Conservation (phyloP, 1,140 invertebrate species). For the Sitobion miscanthi region DNA sequence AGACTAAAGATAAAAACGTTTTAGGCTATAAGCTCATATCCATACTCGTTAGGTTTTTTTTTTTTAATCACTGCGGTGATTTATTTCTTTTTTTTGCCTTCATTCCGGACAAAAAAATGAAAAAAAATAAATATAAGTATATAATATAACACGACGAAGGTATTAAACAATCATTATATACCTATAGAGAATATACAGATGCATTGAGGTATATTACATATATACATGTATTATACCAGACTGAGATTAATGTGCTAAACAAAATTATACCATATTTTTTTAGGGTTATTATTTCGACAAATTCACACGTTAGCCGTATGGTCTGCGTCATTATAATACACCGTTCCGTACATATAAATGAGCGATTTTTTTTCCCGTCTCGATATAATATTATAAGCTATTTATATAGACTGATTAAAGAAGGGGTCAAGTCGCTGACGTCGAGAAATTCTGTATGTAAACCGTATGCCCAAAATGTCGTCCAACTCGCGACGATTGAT, state of each 20-base stretch:
- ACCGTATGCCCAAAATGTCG: not conserved
- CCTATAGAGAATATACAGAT: not conserved
- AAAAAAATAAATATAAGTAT: not conserved
- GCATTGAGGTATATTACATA: not conserved
- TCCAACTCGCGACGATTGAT: not conserved
- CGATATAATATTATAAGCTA: not conserved
- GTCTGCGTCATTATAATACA: not conserved
- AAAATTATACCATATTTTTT: not conserved
- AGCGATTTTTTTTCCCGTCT: not conserved
- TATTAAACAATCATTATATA: not conserved
- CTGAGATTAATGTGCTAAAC: not conserved
- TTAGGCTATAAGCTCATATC: not conserved
- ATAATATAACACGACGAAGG: not conserved
- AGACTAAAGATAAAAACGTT: not conserved
- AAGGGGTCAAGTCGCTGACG: not conserved
- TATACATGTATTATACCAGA: not conserved
- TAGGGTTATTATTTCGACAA: constrained; percentile 1
- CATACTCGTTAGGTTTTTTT: not conserved
- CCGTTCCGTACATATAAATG: not conserved
- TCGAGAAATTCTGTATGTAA: not conserved
- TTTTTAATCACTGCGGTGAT: not conserved
- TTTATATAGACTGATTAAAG: not conserved
- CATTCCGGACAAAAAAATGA: not conserved
- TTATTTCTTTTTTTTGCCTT: not conserved
- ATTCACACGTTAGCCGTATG: not conserved